Conservation (phyloP, 2,113 vertebrate genomes). For the Muntiacus muntjak region DNA sequence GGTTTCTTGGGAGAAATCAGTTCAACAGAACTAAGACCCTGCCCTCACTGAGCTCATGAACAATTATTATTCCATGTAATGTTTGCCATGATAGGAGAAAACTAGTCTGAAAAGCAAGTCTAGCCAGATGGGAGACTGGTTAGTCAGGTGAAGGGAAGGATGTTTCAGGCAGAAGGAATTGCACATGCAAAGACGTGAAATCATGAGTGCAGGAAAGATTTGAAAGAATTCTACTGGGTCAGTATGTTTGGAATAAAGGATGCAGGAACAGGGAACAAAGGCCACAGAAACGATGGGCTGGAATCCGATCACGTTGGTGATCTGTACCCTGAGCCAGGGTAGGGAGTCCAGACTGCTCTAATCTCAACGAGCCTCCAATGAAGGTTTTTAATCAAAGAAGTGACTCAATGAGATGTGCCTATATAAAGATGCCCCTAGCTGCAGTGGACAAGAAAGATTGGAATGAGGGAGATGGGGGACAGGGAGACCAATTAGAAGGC, state of each 20-base stretch:
- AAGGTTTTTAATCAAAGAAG: conserved; percentile 24
- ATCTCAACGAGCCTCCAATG: neutral
- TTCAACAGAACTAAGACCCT: neutral
- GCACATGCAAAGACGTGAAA: neutral
- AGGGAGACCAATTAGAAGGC: conserved; percentile 43
- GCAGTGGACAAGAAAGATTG: neutral
- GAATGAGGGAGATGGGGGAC: neutral
- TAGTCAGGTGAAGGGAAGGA: neutral
- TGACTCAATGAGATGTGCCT: neutral
- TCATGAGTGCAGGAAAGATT: neutral
- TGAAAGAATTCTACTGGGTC: neutral
- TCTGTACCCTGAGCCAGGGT: neutral
- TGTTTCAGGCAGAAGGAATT: neutral
- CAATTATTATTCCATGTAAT: neutral
- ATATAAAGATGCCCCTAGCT: neutral
- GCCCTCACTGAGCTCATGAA: neutral
- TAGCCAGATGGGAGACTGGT: neutral
- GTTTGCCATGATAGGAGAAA: neutral
- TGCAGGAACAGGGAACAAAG: neutral
- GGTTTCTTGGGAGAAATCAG: neutral
- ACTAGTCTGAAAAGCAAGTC: neutral
- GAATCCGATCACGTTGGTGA: neutral
- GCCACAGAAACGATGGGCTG: neutral
- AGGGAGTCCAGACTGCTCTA: neutral
- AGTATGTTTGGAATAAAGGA: neutral